A percentile compares a stretch with the other conserved stretches of the same genome.
Conservation (phyloP, 2,113 vertebrate species). For the Seriola rivoliana region DNA sequence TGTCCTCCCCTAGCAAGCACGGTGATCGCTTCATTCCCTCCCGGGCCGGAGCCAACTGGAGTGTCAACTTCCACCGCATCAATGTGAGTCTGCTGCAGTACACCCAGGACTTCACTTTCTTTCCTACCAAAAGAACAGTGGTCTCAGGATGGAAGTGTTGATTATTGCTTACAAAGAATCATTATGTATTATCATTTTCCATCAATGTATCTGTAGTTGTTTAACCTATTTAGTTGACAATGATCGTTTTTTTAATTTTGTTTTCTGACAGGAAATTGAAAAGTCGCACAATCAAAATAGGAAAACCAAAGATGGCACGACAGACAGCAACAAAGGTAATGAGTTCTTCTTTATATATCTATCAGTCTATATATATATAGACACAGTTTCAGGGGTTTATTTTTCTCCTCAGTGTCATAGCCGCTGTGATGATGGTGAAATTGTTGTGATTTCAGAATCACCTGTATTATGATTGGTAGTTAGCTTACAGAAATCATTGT, state of each 20-base stretch:
- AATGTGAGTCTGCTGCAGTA: conserved; percentile 86
- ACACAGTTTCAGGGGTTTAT: neutral
- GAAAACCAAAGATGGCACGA: conserved; percentile 97
- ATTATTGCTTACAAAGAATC: neutral
- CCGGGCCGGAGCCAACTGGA: conserved; percentile 98
- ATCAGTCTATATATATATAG: too few relatives aligned
- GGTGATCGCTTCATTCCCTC: conserved; percentile 98
- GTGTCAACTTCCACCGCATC: conserved; percentile 98
- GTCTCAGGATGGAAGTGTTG: conserved; percentile 24
- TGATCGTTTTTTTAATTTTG: conserved; percentile 14
- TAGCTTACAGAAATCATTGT: neutral
- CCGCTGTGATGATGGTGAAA: neutral
- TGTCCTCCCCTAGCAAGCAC: conserved; percentile 97
- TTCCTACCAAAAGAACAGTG: conserved; percentile 52
- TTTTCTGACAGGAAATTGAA: conserved; percentile 91
- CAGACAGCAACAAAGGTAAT: conserved; percentile 96
- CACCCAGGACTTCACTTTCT: conserved; percentile 7
- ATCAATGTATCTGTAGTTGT: neutral
- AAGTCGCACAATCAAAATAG: conserved; percentile 98
- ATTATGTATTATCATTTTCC: neutral
- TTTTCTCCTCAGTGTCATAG: neutral
- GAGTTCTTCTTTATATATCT: neutral
- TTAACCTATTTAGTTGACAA: neutral
- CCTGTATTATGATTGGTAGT: neutral
- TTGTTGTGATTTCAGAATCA: neutral